Base-by-base conservation (phyloP, 1,140 invertebrate genomes). In the Macrotrachela quadricornifera region DNA sequence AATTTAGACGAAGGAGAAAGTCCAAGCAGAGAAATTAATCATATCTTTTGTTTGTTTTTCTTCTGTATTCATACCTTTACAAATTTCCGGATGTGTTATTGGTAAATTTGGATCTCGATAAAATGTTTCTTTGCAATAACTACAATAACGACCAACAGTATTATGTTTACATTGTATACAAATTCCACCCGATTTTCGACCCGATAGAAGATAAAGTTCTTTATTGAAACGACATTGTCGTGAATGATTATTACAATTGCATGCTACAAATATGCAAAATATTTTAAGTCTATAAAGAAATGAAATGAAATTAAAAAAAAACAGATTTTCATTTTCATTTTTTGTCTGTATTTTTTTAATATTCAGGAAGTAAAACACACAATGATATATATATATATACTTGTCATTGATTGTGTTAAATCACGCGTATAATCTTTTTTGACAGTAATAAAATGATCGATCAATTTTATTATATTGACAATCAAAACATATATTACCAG, bases 391-490 rank as follows among this genome's bases (percentile, higher is more conserved):
- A 30, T 4, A 4, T 30, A 2, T 30, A 30, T 2, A 8, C 21
- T 30, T 30, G 8, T 30, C 8, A 2, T 30, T 30, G 8, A 30
- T 30, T 4, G 21, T n/a, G n/a, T n/a, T n/a, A n/a, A n/a, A n/a
- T n/a, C n/a, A n/a, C n/a, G n/a, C n/a, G n/a, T 86, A 95, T 74
- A 80, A 96, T 13, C 90, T 91, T 69, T 94, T 86, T 60, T 81
- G 80, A 76, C 92, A 97, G 72, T 91, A 91, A 72, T 96, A 84
- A 73, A 90, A 97, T 70, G 94, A 83, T 42, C 88, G 74, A 15
- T 88, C 90, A 8, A 83, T 85, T 10, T 92, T 97, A 73, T 81
- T 91, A 75, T 97, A 91, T 37, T 85, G 78, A 73, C 92, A 97
- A 49, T 84, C 82, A 55, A 88, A 74, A 71, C 92, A 97, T 36